Evolutionary conservation across 2,888 invertebrate genomes (phyloP), one percentile per base, ranked within the genome.

Genomic region (Allacma fusca): DNA sequence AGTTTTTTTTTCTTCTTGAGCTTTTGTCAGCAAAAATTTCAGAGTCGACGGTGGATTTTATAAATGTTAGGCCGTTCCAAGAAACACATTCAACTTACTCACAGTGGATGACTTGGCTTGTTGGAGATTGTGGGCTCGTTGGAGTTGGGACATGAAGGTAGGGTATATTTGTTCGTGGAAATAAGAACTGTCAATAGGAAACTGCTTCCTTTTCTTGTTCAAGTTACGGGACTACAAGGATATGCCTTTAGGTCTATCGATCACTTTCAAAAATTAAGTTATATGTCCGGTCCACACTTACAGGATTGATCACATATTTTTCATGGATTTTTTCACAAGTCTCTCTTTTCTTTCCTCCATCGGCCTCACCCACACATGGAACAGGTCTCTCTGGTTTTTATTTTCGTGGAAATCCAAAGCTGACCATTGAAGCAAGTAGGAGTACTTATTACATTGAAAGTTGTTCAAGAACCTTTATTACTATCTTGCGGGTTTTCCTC

Each of bases 251-350:
- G 43, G 34, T 72, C 79, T 77, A 80, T 81, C 79, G 79, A 81
- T 80, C 80, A 81, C 80, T 79, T 78, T 78, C 77, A 79, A 79
- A 78, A 80, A 81, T 81, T 80, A 81, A 81, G 81, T 81, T 81
- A 78, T 78, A 79, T 78, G 80, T 80, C 78, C 79, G 78, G 78
- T 78, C 78, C 77, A 68, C 76, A 78, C 77, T 79, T 78, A 78
- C 73, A 78, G 79, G 79, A 80, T 80, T 80, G 81, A 81, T 81
- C 79, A 78, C 80, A 79, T 79, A 69, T 72, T 73, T 76, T 57
- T 68, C 50, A 50, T 50, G 50, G 50, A 50, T 50, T 50, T 50
- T n/a, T 50, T 50, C 50, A 50, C 50, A 50, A 50, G 50, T 50
- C 50, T n/a, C 50, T 50, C 50, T 50, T 34, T 34, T 34, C 34